These are phyloP conservation scores for Myotis lucifugus DNA, from an alignment of 2,113 vertebrate species.

Conservation along the genomic window DNA sequence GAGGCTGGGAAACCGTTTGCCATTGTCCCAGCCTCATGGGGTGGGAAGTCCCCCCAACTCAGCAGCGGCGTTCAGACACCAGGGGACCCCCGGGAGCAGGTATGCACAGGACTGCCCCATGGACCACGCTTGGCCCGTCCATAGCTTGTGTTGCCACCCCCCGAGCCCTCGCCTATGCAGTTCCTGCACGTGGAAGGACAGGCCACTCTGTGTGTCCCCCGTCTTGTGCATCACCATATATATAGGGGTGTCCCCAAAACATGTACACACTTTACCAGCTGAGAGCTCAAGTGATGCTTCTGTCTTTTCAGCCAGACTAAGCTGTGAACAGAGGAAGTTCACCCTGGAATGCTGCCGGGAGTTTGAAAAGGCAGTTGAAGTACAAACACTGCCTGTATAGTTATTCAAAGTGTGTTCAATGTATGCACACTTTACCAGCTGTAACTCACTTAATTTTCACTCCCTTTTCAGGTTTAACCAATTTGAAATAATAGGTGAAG, in stretches of 20 bases:
- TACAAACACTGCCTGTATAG: no score
- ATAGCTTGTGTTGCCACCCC: accelerated
- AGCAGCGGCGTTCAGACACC: neutral
- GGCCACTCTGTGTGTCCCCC: accelerated
- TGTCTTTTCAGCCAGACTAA: no score
- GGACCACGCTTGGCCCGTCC: accelerated
- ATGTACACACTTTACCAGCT: no score
- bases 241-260: neutral
- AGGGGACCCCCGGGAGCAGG: neutral
- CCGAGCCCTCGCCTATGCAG: neutral
- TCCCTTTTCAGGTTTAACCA: no score
- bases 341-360: no score
- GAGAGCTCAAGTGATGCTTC: no score
- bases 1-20: neutral
- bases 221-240: accelerated
- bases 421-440: no score
- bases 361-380: no score
- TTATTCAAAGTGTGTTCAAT: no score
- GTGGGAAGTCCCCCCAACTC: neutral
- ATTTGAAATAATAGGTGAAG: no score
- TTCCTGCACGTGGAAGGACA: accelerated
- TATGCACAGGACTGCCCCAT: accelerated
- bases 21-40: neutral
- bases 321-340: no score
- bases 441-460: no score